Evolutionary conservation across 2,113 vertebrate species (phyloP).

Genomic region (Falco punctatus): DNA sequence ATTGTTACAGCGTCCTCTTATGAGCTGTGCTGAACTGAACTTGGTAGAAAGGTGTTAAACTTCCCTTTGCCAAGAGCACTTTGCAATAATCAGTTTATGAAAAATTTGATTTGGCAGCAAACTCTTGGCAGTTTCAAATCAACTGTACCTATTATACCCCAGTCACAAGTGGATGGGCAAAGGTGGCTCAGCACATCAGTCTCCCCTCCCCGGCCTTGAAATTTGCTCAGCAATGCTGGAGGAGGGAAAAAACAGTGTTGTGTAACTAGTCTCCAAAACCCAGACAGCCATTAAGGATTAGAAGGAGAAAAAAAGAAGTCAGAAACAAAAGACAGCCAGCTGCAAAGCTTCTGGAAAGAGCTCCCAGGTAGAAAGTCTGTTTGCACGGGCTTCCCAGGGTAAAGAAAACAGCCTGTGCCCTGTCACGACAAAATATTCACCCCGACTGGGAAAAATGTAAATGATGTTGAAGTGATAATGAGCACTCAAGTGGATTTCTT

Average conservation of each 20-base stretch:
- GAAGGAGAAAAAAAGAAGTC: not conserved
- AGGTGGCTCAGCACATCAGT: not conserved
- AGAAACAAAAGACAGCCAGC: conserved; percentile 1
- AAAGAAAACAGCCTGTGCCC: not conserved
- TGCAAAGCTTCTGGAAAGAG: conserved; percentile 20
- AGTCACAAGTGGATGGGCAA: conserved; percentile 52
- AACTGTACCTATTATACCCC: conserved; percentile 47
- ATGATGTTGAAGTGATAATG: conserved; percentile 38
- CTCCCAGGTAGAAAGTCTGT: not conserved
- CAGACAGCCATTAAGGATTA: not conserved
- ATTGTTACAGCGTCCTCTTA: conserved; percentile 5
- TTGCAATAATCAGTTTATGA: conserved; percentile 59
- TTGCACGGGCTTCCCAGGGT: not conserved
- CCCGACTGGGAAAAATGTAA: conserved; percentile 9
- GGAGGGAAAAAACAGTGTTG: conserved; percentile 32
- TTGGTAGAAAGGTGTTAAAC: conserved; percentile 64
- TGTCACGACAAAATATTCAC: conserved; percentile 10
- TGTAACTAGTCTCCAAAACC: conserved; percentile 41
- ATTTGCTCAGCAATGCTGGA: conserved; percentile 3
- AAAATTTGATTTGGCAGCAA: conserved; percentile 63
- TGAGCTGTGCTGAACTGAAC: conserved; percentile 8
- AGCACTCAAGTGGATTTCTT: conserved; percentile 28
- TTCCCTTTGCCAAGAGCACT: conserved; percentile 44
- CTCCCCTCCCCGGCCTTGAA: conserved; percentile 20
- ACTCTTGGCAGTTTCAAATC: conserved; percentile 43